phyloP scores from a whole-genome alignment of 1,140 invertebrate species.

The Musca domestica region DNA sequence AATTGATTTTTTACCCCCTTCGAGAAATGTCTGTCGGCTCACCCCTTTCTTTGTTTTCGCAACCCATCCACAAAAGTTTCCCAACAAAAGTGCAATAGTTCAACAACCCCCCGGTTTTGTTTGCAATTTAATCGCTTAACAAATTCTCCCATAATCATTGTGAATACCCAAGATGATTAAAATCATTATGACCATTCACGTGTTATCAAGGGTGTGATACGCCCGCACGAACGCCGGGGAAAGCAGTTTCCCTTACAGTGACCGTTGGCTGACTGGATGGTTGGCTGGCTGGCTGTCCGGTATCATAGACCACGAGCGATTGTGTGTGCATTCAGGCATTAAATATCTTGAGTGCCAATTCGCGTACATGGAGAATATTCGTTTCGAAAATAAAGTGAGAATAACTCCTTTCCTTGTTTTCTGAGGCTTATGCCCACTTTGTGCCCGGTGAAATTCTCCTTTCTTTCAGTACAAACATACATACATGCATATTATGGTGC shows the following conservation, averaged over 20 bases:
- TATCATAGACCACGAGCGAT: neutral
- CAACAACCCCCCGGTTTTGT: neutral
- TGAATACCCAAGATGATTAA: constrained; percentile 12
- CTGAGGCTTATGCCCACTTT: neutral
- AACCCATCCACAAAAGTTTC: neutral
- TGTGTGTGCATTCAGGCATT: constrained; percentile 1
- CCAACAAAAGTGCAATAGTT: neutral
- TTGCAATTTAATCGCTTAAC: constrained; percentile 2
- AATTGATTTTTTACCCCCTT: constrained; percentile 13
- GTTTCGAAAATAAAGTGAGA: neutral
- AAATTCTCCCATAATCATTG: constrained; percentile 4
- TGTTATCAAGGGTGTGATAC: constrained; percentile 14
- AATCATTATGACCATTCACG: constrained; percentile 3
- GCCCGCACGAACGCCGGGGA: neutral
- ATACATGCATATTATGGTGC: too few species aligned
- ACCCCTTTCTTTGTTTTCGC: neutral
- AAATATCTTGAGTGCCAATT: constrained; percentile 20
- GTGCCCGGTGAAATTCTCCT: neutral
- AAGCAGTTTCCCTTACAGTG: neutral
- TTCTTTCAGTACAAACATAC: too few species aligned
- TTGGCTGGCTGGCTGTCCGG: neutral
- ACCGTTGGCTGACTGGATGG: neutral
- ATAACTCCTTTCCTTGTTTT: constrained; percentile 8
- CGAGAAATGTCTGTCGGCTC: neutral
- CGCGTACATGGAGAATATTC: neutral